Evolutionary conservation across 2,113 vertebrate species (phyloP).

Genomic region (Phylloscopus whistleri): DNA sequence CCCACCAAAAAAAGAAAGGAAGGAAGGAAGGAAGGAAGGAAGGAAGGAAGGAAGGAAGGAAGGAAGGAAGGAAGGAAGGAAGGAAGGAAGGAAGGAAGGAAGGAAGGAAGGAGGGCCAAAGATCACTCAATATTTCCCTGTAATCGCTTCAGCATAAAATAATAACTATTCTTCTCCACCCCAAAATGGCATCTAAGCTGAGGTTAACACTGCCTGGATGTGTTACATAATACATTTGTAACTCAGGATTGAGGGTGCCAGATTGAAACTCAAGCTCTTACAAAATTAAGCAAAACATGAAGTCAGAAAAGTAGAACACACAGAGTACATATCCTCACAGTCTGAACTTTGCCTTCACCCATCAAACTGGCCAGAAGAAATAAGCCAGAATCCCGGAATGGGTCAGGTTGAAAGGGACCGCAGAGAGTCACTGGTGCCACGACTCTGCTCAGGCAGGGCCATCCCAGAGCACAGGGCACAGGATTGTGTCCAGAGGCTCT

Average conservation of each 20-base stretch:
- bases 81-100: not conserved
- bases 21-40: not conserved
- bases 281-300: not conserved
- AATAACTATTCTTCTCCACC: not conserved
- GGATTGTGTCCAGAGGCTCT: not conserved
- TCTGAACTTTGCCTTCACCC: not conserved
- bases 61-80: not conserved
- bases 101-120: not conserved
- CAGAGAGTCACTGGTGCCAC: not conserved
- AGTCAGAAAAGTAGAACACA: not conserved
- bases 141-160: not conserved
- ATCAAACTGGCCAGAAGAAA: not conserved
- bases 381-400: not conserved
- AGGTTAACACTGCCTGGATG: not conserved
- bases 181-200: not conserved
- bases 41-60: not conserved
- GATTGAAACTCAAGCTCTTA: not conserved
- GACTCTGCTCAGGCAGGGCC: not conserved
- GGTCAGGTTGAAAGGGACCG: too few relatives aligned
- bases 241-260: not conserved
- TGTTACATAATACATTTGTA: not conserved
- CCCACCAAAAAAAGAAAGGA: too few relatives aligned
- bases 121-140: slow-evolving; percentile 10
- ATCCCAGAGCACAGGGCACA: not conserved
- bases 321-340: not conserved